Conservation (phyloP, 2,113 vertebrate genomes). For the Phalacrocorax carbo region DNA sequence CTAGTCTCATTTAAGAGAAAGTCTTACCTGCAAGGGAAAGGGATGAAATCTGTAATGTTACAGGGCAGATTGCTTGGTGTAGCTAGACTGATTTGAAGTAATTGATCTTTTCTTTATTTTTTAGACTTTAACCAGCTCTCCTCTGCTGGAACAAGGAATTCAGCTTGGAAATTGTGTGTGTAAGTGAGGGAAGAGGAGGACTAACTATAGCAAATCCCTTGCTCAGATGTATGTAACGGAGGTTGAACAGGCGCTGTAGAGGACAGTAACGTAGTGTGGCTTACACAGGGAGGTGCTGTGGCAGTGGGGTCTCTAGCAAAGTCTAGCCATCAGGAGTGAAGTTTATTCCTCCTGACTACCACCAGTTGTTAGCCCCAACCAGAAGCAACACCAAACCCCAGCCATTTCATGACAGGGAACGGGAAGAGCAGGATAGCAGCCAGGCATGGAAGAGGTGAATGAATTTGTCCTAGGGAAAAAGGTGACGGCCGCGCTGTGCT, state of each 20-base stretch:
- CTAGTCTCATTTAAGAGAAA: not conserved
- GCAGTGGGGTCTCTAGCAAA: not conserved
- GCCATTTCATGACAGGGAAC: accelerated
- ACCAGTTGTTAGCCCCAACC: not conserved
- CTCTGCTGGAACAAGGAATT: not conserved
- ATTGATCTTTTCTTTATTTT: not conserved
- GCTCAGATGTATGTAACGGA: not conserved
- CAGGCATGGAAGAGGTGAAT: not conserved
- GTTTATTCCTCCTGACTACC: not conserved
- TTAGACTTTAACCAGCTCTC: not conserved
- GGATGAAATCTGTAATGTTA: not conserved
- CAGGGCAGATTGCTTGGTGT: not conserved
- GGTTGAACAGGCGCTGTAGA: not conserved
- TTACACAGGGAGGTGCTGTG: not conserved
- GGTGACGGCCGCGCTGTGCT: not conserved
- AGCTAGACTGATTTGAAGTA: not conserved
- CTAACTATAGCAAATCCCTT: not conserved
- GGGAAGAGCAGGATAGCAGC: not conserved
- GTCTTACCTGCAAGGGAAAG: not conserved
- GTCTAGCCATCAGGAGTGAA: not conserved
- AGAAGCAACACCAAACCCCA: not conserved
- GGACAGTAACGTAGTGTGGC: not conserved
- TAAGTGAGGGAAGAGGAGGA: not conserved
- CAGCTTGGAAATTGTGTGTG: not conserved
- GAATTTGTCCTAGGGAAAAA: not conserved